phyloP scores from a whole-genome alignment of 2,797 vertebrate species.

The Nannoperca obscura region DNA sequence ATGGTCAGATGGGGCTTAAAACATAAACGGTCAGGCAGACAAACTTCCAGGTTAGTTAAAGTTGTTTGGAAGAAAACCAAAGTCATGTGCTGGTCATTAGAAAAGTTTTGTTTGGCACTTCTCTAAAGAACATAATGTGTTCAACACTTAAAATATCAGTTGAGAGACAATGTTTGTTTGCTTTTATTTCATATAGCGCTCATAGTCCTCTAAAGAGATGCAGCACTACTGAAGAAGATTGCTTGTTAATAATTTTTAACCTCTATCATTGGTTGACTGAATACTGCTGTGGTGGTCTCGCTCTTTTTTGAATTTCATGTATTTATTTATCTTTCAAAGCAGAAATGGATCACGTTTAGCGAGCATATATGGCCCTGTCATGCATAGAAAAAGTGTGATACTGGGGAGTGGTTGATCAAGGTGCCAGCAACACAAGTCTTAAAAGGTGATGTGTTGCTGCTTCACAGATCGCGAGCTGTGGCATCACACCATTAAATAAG shows the following conservation, averaged over 20 bases:
- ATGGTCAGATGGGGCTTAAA: not conserved
- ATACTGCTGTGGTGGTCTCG: not conserved
- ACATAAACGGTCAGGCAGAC: not conserved
- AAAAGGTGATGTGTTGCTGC: conserved; percentile 57
- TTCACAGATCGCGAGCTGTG: conserved; percentile 65
- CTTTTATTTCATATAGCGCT: not conserved
- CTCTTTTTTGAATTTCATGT: not conserved
- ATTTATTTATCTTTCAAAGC: not conserved
- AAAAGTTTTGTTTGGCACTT: not conserved
- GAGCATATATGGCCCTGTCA: conserved; percentile 36
- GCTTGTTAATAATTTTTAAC: conserved; percentile 1
- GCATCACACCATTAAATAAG: conserved; percentile 63
- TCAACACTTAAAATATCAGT: not conserved
- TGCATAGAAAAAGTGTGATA: conserved; percentile 52
- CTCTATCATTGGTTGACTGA: not conserved
- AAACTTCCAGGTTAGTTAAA: not conserved
- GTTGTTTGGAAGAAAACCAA: not conserved
- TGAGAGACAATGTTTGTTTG: not conserved
- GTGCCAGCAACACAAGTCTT: conserved; percentile 42
- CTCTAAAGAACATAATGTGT: not conserved
- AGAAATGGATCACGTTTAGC: conserved; percentile 9
- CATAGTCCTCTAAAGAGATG: not conserved
- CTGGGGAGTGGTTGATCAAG: conserved; percentile 46
- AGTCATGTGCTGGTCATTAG: not conserved
- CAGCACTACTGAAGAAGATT: not conserved